A percentile compares a stretch with the other conserved stretches of the same genome.
phyloP scores from a whole-genome alignment of 2,888 invertebrate genomes.

The Polylopha cassiicola region DNA sequence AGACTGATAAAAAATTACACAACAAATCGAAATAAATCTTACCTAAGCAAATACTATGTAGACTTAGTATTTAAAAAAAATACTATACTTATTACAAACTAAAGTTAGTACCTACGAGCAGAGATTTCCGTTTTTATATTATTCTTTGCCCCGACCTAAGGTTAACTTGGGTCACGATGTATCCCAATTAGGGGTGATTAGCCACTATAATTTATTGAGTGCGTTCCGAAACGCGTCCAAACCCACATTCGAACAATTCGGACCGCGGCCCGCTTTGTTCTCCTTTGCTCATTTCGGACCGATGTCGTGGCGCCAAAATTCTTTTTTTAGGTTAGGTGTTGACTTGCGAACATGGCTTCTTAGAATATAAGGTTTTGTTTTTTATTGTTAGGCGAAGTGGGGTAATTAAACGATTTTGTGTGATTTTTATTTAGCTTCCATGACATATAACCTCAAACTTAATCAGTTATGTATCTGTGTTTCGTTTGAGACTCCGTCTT shows the following conservation, averaged over 20 bases:
- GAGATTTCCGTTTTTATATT: background rate
- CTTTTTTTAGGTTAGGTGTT: slow-evolving; percentile 52
- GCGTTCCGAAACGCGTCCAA: slow-evolving; percentile 51
- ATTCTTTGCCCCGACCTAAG: slow-evolving; percentile 46
- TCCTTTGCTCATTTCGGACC: slow-evolving; percentile 18
- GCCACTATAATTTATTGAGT: slow-evolving; percentile 72
- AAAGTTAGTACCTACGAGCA: too few species aligned
- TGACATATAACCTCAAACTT: too few species aligned
- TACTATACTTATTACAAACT: too few species aligned
- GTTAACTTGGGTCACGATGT: slow-evolving; percentile 75
- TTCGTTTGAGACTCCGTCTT: too few species aligned
- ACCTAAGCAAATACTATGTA: too few species aligned
- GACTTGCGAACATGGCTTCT: slow-evolving; percentile 54
- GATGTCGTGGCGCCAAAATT: slow-evolving; percentile 56
- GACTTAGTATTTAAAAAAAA: too few species aligned
- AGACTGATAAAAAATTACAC: too few species aligned
- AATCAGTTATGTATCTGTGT: too few species aligned
- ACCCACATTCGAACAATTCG: too few species aligned
- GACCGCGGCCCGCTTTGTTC: slow-evolving; percentile 32
- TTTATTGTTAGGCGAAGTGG: slow-evolving; percentile 31
- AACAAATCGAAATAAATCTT: too few species aligned
- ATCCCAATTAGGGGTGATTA: slow-evolving; percentile 75
- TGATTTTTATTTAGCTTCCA: too few species aligned
- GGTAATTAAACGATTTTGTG: slow-evolving; percentile 31
- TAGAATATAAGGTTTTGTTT: slow-evolving; percentile 33